Evolutionary conservation across 1,140 invertebrate species (phyloP), one percentile per base, ranked within the genome.

Genomic region (Lutraria rhynchaena): DNA sequence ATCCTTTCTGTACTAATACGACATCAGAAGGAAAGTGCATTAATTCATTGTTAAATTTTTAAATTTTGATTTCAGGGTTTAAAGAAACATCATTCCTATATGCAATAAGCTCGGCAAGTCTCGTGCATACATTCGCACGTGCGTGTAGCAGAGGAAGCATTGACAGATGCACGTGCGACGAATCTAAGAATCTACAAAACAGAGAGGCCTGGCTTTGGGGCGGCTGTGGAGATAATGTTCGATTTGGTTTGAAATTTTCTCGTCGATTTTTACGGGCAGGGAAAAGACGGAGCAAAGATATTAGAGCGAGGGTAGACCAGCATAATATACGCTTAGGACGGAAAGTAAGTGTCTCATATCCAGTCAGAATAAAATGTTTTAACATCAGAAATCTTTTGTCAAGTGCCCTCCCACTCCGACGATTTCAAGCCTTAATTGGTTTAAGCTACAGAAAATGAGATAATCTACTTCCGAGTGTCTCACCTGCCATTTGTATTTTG

Each of bases 1-100:
- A n/a, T n/a, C n/a, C n/a, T n/a, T n/a, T n/a, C n/a, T n/a, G n/a
- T n/a, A n/a, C n/a, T n/a, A n/a, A n/a, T n/a, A n/a, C n/a, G n/a
- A n/a, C n/a, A n/a, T n/a, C n/a, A n/a, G n/a, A n/a, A n/a, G n/a
- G n/a, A n/a, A n/a, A n/a, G n/a, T n/a, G n/a, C n/a, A n/a, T n/a
- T n/a, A n/a, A n/a, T n/a, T n/a, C n/a, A n/a, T n/a, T 41, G 37
- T 15, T 7, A 41, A 15, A 41, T 15, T 7, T 41, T 41, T 41
- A 7, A 7, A 74, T 49, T 74, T 60, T 70, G 55, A 61, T 89
- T 92, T 24, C 90, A 95, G 95, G 94, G 51, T 95, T 94, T 83
- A 94, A 94, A 89, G 95, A 95, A 89, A 95, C 95, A 3, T 95
- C 95, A 17, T 95, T 95, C 89, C 93, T 95, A 33, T 95, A 95